Percentiles rank a stretch among this genome's conserved stretches.
phyloP scores from a whole-genome alignment of 2,888 invertebrate species.

The Dryocosmus kuriphilus region DNA sequence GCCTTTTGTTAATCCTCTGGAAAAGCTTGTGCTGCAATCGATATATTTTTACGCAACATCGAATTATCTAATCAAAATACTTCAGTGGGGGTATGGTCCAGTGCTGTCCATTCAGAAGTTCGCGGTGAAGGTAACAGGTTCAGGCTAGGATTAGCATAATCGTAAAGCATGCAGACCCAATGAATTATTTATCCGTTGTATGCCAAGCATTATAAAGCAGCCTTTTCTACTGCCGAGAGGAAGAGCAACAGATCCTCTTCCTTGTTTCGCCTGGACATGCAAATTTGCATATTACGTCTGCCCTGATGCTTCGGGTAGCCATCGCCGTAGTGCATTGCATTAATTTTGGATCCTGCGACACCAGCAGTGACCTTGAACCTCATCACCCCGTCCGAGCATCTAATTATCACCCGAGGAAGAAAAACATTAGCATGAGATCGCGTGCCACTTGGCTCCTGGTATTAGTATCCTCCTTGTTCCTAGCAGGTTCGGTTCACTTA shows the following conservation, averaged over 20 bases:
- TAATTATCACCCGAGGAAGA: conserved; percentile 62
- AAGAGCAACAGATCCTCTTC: conserved; percentile 60
- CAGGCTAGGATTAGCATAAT: conserved; percentile 76
- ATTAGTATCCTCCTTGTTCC: conserved; percentile 15
- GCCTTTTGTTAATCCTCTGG: no score
- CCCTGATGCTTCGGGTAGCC: conserved; percentile 62
- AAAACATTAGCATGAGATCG: conserved; percentile 66
- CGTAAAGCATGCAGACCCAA: conserved; percentile 75
- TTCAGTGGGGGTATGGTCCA: neutral
- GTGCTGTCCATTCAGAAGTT: conserved; percentile 56
- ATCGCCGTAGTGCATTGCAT: conserved; percentile 72
- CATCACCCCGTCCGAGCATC: conserved; percentile 54
- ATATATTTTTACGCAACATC: neutral
- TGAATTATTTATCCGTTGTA: conserved; percentile 76
- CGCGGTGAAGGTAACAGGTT: conserved; percentile 73
- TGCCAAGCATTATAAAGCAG: conserved; percentile 49
- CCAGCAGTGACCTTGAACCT: conserved; percentile 69
- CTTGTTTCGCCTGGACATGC: conserved; percentile 64
- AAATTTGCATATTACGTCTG: conserved; percentile 75
- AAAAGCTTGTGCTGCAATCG: no score
- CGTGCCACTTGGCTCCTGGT: conserved; percentile 57
- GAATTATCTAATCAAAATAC: conserved; percentile 15
- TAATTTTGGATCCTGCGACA: conserved; percentile 70
- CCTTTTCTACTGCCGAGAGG: conserved; percentile 61
- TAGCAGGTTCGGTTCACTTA: conserved; percentile 14